These are phyloP conservation scores for Microhierax caerulescens DNA, from an alignment of 2,797 vertebrate genomes.

Conservation along the genomic window DNA sequence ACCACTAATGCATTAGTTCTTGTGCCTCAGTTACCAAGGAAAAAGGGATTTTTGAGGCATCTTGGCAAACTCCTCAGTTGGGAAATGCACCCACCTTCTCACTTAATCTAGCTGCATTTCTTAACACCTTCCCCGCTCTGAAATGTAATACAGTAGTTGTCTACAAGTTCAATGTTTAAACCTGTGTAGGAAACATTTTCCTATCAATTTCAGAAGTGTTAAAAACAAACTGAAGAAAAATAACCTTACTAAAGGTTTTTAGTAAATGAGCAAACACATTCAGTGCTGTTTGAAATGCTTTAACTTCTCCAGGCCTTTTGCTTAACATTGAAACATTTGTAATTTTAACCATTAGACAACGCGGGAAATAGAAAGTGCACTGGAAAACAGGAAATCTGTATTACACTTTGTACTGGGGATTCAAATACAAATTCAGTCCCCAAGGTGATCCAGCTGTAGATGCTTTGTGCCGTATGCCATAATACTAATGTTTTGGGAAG, in stretches of 20 bases:
- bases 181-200: not conserved
- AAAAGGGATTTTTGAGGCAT: not conserved
- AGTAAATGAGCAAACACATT: not conserved
- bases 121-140: not conserved
- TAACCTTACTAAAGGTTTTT: not conserved
- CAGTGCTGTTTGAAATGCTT: not conserved
- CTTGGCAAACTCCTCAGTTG: not conserved
- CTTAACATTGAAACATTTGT: not conserved
- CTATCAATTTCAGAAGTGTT: not conserved
- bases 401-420: not conserved
- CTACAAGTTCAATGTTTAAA: not conserved
- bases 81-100: not conserved
- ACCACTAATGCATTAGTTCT: not conserved
- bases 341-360: not conserved
- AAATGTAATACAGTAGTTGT: not conserved
- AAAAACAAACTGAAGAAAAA: not conserved
- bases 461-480: not conserved
- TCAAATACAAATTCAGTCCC: not conserved
- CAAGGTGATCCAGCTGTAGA: not conserved
- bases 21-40: not conserved
- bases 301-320: not conserved
- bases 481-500: not conserved
- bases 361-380: not conserved
- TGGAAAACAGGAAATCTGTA: not conserved
- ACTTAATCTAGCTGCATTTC: not conserved